A percentile compares a stretch with the other conserved stretches of the same genome.
Evolutionary conservation across 2,113 vertebrate species (phyloP).

Genomic region (Salvator merianae): DNA sequence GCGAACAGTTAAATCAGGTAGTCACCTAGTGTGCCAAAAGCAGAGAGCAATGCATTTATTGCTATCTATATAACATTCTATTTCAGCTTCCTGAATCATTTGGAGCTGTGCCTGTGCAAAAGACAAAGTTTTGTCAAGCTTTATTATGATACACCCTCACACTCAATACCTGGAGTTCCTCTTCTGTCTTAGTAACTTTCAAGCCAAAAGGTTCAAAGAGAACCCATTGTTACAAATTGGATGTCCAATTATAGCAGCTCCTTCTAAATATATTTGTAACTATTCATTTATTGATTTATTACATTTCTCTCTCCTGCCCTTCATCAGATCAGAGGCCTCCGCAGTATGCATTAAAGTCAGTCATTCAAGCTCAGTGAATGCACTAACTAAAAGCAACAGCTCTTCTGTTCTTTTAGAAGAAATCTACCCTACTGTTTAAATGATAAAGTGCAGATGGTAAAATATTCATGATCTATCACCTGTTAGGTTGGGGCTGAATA

Average conservation of each 20-base stretch:
- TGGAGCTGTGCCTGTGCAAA: no score
- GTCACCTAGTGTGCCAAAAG: no score
- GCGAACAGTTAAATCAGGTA: no score
- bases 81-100: no score
- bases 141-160: constrained; percentile 35
- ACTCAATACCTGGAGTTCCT: not conserved
- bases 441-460: constrained; percentile 80
- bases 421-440: constrained; percentile 45
- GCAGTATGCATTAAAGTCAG: not conserved
- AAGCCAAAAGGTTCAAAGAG: not conserved
- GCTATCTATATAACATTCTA: no score
- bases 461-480: constrained; percentile 72
- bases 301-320: not conserved
- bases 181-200: not conserved
- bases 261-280: not conserved
- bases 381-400: constrained; percentile 53
- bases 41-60: no score
- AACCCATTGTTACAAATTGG: not conserved
- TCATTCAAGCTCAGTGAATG: constrained; percentile 57
- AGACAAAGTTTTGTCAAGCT: no score
- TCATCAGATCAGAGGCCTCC: constrained; percentile 33
- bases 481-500: constrained; percentile 70
- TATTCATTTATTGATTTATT: not conserved
- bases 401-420: constrained; percentile 60
- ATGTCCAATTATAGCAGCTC: no score